Evolutionary conservation across 2,113 vertebrate genomes (phyloP), one percentile per base, ranked within the genome.

Genomic region (Dromas ardeola): DNA sequence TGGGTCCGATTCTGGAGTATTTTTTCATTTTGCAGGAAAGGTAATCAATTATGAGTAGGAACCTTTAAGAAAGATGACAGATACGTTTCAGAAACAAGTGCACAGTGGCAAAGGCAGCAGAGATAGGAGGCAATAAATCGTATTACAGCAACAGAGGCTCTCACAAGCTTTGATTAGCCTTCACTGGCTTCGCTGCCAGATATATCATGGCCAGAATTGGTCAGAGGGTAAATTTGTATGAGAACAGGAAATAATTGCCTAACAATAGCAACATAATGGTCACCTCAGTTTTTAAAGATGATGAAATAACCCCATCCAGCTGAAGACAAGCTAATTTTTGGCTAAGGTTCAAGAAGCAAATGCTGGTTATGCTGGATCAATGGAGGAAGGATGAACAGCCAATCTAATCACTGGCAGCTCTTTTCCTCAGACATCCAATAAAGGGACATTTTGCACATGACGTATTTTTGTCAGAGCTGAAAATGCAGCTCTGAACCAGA

Each of bases 271-370:
- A 71, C 84, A 96, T 94, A 89, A 94, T 74, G 92, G 90, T 91
- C 73, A 94, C 65, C 92, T 95, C 94, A 79, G 47, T 50, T 96
- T 93, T 89, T 95, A 95, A 96, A 93, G 87, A 97, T 87, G 92
- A 94, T 90, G 73, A 85, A 95, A 81, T 71, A 47, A 58, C 73
- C 73, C 65, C 61, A 59, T 90, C 70, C 92, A 95, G 90, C 84
- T 95, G 94, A 92, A 95, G 65, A 59, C 73, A 87, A 71, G n/a
- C 71, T 79, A 59, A 81, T 92, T 96, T 95, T 87, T 94, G 88
- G 94, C 90, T 58, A 74, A 65, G 0, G 1, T 74, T 95, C 93
- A 93, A 78, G 72, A 94, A 95, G 70, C 90, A 87, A 96, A 85
- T 55, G 52, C 49, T 93, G 73, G 73, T 71, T 53, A 38, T 47